A percentile compares a stretch with the other conserved stretches of the same genome.
These are phyloP conservation scores for Buathra laborator DNA, from an alignment of 2,888 invertebrate genomes.

Conservation along the genomic window DNA sequence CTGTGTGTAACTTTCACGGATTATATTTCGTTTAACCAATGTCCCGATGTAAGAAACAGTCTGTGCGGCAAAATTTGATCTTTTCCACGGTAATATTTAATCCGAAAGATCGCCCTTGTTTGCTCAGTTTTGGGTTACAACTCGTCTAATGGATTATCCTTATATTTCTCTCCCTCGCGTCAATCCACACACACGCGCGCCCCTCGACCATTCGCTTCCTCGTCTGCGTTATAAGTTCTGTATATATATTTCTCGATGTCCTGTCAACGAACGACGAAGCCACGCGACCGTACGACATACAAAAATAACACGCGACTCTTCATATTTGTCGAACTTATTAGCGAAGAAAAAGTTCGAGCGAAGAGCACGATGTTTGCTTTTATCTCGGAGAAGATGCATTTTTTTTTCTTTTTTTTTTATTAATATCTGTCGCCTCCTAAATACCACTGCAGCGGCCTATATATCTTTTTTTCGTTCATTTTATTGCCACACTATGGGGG, in stretches of 20 bases:
- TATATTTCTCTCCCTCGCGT: constrained; percentile 76
- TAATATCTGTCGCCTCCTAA: background rate
- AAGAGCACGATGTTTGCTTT: constrained; percentile 10
- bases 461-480: constrained; percentile 16
- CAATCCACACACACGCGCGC: constrained; percentile 70
- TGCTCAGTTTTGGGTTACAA: constrained; percentile 83
- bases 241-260: constrained; percentile 26
- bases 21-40: constrained; percentile 49
- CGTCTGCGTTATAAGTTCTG: background rate
- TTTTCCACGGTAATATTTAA: constrained; percentile 79
- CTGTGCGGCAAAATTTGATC: constrained; percentile 64
- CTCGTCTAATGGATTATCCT: constrained; percentile 84
- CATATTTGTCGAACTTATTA: constrained; percentile 82
- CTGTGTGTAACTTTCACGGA: constrained; percentile 21
- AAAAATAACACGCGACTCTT: constrained; percentile 80
- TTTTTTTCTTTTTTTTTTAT: constrained; percentile 9
- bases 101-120: constrained; percentile 82
- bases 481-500: constrained; percentile 12
- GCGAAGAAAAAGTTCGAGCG: constrained; percentile 68
- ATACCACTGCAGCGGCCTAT: background rate
- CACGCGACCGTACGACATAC: constrained; percentile 71
- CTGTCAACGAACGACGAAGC: constrained; percentile 71
- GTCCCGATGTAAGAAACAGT: constrained; percentile 56
- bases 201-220: constrained; percentile 50
- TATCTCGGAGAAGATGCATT: constrained; percentile 10